Conservation (phyloP, 2,113 vertebrate species). For the Cololabis saira region DNA sequence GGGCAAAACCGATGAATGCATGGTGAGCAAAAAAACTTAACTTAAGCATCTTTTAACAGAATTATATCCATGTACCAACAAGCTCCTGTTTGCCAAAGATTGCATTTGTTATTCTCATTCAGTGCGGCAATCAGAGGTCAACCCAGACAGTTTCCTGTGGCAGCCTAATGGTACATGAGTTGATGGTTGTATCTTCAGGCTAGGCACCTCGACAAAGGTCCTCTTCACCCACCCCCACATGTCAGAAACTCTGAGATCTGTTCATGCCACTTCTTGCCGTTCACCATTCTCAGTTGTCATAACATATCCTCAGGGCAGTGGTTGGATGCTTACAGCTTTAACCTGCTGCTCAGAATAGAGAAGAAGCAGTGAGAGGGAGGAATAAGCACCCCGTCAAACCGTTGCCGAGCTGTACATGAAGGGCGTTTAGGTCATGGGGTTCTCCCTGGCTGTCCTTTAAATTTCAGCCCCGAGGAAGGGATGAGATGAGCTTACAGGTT, state of each 20-base stretch:
- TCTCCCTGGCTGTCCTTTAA: constrained; percentile 73
- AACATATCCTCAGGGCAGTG: constrained; percentile 75
- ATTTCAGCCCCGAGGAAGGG: constrained; percentile 77
- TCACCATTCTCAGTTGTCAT: constrained; percentile 79
- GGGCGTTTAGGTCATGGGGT: constrained; percentile 68
- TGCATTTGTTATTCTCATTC: constrained; percentile 68
- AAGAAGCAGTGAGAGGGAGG: constrained; percentile 20
- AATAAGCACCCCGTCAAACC: constrained; percentile 17
- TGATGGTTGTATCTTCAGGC: constrained; percentile 81
- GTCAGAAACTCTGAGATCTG: constrained; percentile 70
- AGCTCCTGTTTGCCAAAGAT: constrained; percentile 51
- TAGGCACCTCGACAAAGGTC: constrained; percentile 74
- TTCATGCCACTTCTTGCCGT: constrained; percentile 82
- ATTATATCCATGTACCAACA: constrained; percentile 36
- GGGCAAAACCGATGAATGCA: constrained; percentile 2
- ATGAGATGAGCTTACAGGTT: constrained; percentile 76
- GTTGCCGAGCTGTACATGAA: constrained; percentile 33
- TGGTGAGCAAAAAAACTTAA: constrained; percentile 6
- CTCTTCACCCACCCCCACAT: constrained; percentile 70
- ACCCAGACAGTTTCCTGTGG: constrained; percentile 58
- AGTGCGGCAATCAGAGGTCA: constrained; percentile 44
- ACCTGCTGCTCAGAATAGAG: constrained; percentile 45
- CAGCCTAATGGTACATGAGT: constrained; percentile 72
- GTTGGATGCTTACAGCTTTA: constrained; percentile 54
- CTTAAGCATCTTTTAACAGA: constrained; percentile 30